Conservation (phyloP, 1,140 invertebrate genomes). For the Muscidifurax raptorellus region DNA sequence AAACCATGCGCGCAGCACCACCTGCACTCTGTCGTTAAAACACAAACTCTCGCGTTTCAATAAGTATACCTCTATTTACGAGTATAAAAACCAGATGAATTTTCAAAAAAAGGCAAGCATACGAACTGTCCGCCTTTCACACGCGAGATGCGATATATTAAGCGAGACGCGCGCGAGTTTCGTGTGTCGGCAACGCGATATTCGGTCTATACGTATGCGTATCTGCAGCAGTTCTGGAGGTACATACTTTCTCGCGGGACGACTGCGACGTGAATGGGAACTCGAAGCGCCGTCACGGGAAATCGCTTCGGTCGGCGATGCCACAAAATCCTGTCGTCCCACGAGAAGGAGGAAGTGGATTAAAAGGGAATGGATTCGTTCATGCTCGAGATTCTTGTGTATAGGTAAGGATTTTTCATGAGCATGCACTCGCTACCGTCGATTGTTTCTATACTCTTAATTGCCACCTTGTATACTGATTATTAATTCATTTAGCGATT, state of each 20-base stretch:
- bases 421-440: background rate
- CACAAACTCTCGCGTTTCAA: background rate
- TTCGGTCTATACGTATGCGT: background rate
- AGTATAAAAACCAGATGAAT: background rate
- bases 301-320: background rate
- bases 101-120: background rate
- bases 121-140: background rate
- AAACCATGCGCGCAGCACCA: background rate
- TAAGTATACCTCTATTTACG: background rate
- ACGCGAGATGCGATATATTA: no score
- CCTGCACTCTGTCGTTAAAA: background rate
- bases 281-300: conserved; percentile 3
- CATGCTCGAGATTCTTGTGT: background rate
- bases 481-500: background rate
- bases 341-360: conserved; percentile 28
- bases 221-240: background rate
- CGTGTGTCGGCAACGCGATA: background rate
- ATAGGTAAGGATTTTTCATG: background rate
- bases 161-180: no score
- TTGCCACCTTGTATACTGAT: background rate
- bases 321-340: background rate
- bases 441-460: background rate
- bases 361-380: background rate
- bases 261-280: conserved; percentile 14
- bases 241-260: conserved; percentile 5